Conservation (phyloP, 2,113 vertebrate genomes). For the Dicentrarchus labrax region DNA sequence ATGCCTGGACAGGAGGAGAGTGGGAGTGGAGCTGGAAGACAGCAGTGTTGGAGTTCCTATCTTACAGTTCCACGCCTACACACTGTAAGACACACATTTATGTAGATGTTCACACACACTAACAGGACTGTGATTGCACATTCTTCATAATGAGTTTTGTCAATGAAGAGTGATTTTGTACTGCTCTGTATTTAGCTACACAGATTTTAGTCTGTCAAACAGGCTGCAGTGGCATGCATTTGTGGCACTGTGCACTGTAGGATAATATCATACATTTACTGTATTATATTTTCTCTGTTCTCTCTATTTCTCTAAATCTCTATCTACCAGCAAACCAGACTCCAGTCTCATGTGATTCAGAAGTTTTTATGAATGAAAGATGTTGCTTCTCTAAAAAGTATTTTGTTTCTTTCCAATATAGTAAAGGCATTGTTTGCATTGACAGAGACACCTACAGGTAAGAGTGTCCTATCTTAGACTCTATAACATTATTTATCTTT, state of each 20-base stretch:
- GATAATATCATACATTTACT: not conserved
- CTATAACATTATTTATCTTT: not conserved
- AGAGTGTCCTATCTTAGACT: conserved; percentile 3
- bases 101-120: conserved; percentile 13
- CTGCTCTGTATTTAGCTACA: conserved; percentile 24
- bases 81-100: conserved; percentile 83
- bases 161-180: conserved; percentile 22
- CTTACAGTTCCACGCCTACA: conserved; percentile 92
- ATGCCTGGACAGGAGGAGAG: conserved; percentile 92
- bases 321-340: conserved; percentile 5
- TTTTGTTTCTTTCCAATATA: conserved; percentile 64
- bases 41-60: conserved; percentile 89
- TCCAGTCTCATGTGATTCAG: not conserved
- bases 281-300: not conserved
- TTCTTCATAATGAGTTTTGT: conserved; percentile 54
- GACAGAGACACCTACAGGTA: conserved; percentile 91
- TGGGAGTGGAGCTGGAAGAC: conserved; percentile 95
- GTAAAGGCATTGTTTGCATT: conserved; percentile 87
- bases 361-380: conserved; percentile 39
- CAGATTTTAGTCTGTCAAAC: not conserved
- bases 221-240: conserved; percentile 2
- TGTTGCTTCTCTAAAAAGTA: not conserved
- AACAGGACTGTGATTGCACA: conserved; percentile 34
- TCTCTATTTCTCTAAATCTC: not conserved
- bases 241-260: not conserved